Evolutionary conservation across 2,888 invertebrate genomes (phyloP).

Genomic region (Athrips mouffetella): DNA sequence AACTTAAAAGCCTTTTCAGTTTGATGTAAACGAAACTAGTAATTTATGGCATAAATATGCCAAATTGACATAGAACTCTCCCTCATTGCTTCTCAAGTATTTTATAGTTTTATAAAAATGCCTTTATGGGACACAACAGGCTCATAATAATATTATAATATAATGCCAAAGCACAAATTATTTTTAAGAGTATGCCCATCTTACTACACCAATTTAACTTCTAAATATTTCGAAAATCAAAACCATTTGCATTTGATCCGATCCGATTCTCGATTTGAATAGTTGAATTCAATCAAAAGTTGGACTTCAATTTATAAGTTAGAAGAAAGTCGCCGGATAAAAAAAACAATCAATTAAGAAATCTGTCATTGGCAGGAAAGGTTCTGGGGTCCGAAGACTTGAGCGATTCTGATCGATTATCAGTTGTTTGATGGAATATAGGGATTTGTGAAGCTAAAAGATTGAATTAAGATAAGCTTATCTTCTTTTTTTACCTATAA

Average conservation of each 20-base stretch:
- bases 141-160: too few species aligned
- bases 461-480: conserved; percentile 7
- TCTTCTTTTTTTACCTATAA: too few species aligned
- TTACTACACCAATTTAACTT: conserved; percentile 11
- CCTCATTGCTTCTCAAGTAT: too few species aligned
- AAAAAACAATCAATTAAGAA: conserved; percentile 70
- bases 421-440: not conserved
- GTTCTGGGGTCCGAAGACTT: conserved; percentile 27
- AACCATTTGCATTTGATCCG: conserved; percentile 44
- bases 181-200: not conserved
- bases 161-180: not conserved
- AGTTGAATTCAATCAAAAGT: conserved; percentile 58
- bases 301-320: conserved; percentile 48
- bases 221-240: not conserved
- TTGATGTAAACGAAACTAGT: too few species aligned
- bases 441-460: not conserved
- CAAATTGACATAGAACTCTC: too few species aligned
- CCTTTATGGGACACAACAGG: too few species aligned
- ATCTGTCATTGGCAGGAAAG: conserved; percentile 62
- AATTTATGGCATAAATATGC: too few species aligned
- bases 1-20: too few species aligned
- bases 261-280: conserved; percentile 38
- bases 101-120: too few species aligned
- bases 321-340: conserved; percentile 36
- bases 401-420: not conserved